Conservation (phyloP, 1,140 invertebrate genomes). For the Xylocopa sonorina region DNA sequence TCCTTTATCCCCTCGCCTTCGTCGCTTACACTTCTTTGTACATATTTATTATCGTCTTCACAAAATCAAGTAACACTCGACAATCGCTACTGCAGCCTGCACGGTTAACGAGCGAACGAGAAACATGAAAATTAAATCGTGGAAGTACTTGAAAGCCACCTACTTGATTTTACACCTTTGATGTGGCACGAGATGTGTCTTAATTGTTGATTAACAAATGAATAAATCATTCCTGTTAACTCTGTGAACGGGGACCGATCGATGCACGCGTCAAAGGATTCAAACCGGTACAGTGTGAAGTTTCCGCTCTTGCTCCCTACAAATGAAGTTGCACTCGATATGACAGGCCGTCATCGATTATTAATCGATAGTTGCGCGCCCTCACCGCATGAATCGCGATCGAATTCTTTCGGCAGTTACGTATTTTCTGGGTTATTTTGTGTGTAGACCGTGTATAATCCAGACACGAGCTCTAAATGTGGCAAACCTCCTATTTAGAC, state of each 20-base stretch:
- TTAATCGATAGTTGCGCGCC: not conserved
- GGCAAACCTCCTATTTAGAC: constrained; percentile 73
- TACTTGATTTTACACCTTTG: constrained; percentile 48
- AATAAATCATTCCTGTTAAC: constrained; percentile 40
- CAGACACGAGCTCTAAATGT: constrained; percentile 72
- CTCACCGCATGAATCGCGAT: constrained; percentile 16
- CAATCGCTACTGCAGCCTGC: not conserved
- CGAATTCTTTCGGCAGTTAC: constrained; percentile 45
- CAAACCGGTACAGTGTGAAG: not conserved
- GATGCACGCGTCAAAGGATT: not conserved
- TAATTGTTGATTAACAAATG: constrained; percentile 45
- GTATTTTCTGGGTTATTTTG: constrained; percentile 67
- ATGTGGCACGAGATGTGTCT: constrained; percentile 29
- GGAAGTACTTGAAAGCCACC: constrained; percentile 11
- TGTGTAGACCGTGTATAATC: constrained; percentile 66
- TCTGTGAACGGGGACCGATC: not conserved
- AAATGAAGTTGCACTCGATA: not conserved
- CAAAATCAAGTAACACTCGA: constrained; percentile 37
- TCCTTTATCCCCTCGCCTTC: no score
- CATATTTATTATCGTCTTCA: constrained; percentile 31
- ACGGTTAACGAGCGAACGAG: constrained; percentile 23
- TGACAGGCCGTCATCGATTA: not conserved
- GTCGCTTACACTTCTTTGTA: constrained; percentile 1
- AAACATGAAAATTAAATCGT: constrained; percentile 33
- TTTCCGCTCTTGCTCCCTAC: not conserved